Evolutionary conservation across 1,140 invertebrate genomes (phyloP), one percentile per base, ranked within the genome.

Genomic region (Tenebrio molitor): DNA sequence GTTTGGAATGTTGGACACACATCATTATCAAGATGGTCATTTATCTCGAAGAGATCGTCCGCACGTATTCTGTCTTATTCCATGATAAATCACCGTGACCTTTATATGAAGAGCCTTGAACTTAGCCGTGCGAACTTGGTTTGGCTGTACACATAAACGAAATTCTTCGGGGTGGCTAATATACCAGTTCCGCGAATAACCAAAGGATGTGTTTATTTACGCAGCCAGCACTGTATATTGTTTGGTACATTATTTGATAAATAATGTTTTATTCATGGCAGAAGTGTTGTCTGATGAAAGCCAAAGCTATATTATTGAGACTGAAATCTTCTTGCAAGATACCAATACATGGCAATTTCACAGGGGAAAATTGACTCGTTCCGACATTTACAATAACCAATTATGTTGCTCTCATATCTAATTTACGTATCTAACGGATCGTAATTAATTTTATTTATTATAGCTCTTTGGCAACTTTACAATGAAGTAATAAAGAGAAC

Each of bases 21-120:
- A 17, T 46, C 12, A 16, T 12, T 23, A 29, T 25, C 50, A 58
- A 58, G 16, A 21, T 50, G 44, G 44, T 58, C 50, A 58, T 58
- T 58, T 58, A 58, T 58, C 50, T 58, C 12, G 23, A n/a, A 23
- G 12, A 29, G 21, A 58, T 58, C 50, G 23, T 58, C 50, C 50
- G 50, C 50, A 58, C 23, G 50, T 58, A 58, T 58, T 58, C 50
- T 58, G 23, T 23, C 21, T 25, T 15, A 58, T 10, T 29, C 15
- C 23, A 58, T 58, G 50, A 58, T 58, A 58, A 29, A 58, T 58
- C 50, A 58, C 50, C 23, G 19, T 58, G 50, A 58, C 50, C 50
- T 29, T 29, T 25, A 29, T 25, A 21, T 7, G 3, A 21, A 58
- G n/a, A 58, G 15, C 50, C 50, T 58, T 58, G 50, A 58, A 25